Percentiles rank a stretch among this genome's conserved stretches.
Conservation (phyloP, 2,888 invertebrate genomes). For the Drosophila nr. medialis region DNA sequence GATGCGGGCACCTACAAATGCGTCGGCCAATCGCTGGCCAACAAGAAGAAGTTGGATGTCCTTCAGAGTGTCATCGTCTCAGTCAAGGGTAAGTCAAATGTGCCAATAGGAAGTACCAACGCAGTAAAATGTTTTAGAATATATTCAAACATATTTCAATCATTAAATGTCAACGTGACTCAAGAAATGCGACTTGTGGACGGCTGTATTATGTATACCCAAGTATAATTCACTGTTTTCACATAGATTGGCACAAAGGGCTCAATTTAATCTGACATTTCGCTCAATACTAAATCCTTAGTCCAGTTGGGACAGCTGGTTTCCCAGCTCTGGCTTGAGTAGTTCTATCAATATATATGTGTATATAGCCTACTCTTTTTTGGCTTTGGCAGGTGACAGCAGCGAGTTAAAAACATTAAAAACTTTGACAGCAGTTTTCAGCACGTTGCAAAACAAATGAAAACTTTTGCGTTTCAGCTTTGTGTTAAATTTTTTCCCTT, state of each 20-base stretch:
- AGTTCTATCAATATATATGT: slow-evolving; percentile 28
- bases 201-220: not conserved
- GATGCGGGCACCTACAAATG: slow-evolving; percentile 92
- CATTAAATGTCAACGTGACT: not conserved
- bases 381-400: slow-evolving; percentile 72
- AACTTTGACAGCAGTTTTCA: slow-evolving; percentile 78
- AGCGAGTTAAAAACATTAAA: slow-evolving; percentile 77
- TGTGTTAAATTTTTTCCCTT: slow-evolving; percentile 44
- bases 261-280: slow-evolving; percentile 1
- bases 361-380: slow-evolving; percentile 51
- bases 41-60: slow-evolving; percentile 86
- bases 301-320: slow-evolving; percentile 20
- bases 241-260: not conserved
- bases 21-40: slow-evolving; percentile 86
- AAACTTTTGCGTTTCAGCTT: slow-evolving; percentile 52
- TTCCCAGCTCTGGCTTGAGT: slow-evolving; percentile 5
- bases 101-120: not conserved
- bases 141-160: not conserved
- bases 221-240: not conserved
- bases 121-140: not conserved
- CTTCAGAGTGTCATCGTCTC: slow-evolving; percentile 86
- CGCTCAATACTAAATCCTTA: slow-evolving; percentile 7
- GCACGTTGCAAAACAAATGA: slow-evolving; percentile 71
- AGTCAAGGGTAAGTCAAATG: slow-evolving; percentile 86
- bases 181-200: not conserved